phyloP scores from a whole-genome alignment of 2,113 vertebrate genomes.

The Brachionichthys hirsutus region DNA sequence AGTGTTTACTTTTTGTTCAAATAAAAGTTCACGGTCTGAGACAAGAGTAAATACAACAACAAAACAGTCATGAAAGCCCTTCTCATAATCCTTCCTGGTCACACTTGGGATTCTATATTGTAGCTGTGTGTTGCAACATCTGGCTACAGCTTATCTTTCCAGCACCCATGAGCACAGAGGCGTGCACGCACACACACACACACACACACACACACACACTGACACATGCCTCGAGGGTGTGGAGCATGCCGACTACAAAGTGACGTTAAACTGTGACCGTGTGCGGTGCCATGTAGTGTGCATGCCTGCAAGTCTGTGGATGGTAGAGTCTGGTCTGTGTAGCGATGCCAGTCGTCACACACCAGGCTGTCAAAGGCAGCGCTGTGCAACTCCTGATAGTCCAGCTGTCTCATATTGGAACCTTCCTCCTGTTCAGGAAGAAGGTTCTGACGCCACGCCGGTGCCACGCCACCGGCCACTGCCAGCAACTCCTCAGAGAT shows the following conservation, averaged over 20 bases:
- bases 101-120: conserved; percentile 52
- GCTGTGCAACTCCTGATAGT: conserved; percentile 67
- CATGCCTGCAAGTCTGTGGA: conserved; percentile 54
- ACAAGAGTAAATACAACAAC: conserved; percentile 39
- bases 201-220: conserved; percentile 20
- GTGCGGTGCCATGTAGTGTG: conserved; percentile 58
- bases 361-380: conserved; percentile 67
- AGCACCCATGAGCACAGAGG: conserved; percentile 53
- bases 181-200: conserved; percentile 27
- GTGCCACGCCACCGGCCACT: conserved; percentile 42
- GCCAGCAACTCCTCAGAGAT: conserved; percentile 49
- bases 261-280: conserved; percentile 72
- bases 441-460: conserved; percentile 44
- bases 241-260: conserved; percentile 67
- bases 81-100: conserved; percentile 57
- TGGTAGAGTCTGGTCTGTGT: conserved; percentile 63
- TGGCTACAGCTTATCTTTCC: conserved; percentile 67
- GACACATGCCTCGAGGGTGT: conserved; percentile 48
- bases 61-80: conserved; percentile 48
- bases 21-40: conserved; percentile 42
- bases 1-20: conserved; percentile 28
- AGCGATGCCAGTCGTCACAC: conserved; percentile 73
- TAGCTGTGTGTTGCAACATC: conserved; percentile 67
- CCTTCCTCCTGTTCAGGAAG: conserved; percentile 47
- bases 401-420: conserved; percentile 41